Evolutionary conservation across 92 coral and sea anemone species (phyloP).

Genomic region (Zoanthus sansibaricus): DNA sequence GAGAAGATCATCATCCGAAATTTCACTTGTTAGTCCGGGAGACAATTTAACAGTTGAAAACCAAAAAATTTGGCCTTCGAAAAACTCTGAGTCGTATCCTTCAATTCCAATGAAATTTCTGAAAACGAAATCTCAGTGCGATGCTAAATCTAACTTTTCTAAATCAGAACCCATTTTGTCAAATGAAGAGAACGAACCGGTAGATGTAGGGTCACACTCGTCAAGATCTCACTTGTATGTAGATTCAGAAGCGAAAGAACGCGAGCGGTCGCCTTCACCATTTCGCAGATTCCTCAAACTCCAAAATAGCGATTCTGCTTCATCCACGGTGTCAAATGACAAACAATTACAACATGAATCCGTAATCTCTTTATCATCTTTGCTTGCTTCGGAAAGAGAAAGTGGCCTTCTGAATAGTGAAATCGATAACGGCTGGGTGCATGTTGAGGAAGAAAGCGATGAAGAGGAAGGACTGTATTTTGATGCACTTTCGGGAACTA

Average conservation of each 20-base stretch:
- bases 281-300: slow-evolving; percentile 72
- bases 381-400: slow-evolving; percentile 79
- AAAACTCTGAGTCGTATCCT: slow-evolving; percentile 42
- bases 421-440: slow-evolving; percentile 31
- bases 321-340: slow-evolving; percentile 12
- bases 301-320: slow-evolving; percentile 43
- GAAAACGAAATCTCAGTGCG: slow-evolving; percentile 38
- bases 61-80: slow-evolving; percentile 80
- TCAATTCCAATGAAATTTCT: slow-evolving; percentile 29
- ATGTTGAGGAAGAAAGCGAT: slow-evolving; percentile 58
- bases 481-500: slow-evolving; percentile 31
- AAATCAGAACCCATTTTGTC: slow-evolving; percentile 56
- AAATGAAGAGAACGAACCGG: slow-evolving; percentile 65
- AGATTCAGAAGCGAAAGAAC: slow-evolving; percentile 52
- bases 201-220: slow-evolving; percentile 77
- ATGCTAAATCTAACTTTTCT: slow-evolving; percentile 48
- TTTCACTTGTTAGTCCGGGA: neutral
- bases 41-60: slow-evolving; percentile 64
- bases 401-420: slow-evolving; percentile 18
- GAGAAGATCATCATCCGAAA: slow-evolving; percentile 36
- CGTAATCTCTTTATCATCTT: slow-evolving; percentile 84
- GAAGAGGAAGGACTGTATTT: slow-evolving; percentile 45
- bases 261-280: slow-evolving; percentile 87
- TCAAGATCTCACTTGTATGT: slow-evolving; percentile 70
- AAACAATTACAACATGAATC: slow-evolving; percentile 25